Evolutionary conservation across 1,140 invertebrate genomes (phyloP), one percentile per base, ranked within the genome.

Genomic region (Zaprionus inermis): DNA sequence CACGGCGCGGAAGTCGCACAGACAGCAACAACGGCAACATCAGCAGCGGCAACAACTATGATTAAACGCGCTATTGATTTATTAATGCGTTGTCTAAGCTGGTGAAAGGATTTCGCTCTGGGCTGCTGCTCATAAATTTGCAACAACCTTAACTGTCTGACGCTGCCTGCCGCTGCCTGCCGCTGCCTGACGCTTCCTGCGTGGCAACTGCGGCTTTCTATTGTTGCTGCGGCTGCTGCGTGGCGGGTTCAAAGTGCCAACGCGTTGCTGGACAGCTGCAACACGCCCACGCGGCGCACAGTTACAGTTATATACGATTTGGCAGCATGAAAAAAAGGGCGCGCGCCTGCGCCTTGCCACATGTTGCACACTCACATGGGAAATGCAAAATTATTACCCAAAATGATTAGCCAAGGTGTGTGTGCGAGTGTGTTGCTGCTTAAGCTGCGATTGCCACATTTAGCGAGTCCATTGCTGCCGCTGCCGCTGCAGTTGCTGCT

Each of bases 71-170:
- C 88, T 88, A 88, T 88, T 88, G 84, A 88, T 88, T 88, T 88
- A 89, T 89, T 89, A 88, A 88, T 88, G 68, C 85, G 80, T 73
- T 88, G 72, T 72, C 64, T 69, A 56, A 49, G 61, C 72, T 81
- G 84, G 84, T 88, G 84, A 88, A 88, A 88, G 85, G 84, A 90
- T 88, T 88, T 84, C 59, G 84, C 84, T 88, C 56, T 81, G 55
- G 84, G 84, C 44, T 82, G 44, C 58, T 72, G 60, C 55, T 54
- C 83, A 77, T 86, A 89, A 88, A 89, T 86, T 86, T 76, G 28
- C 61, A 70, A 81, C 60, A 78, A 56, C 78, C 88, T 86, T 77
- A 83, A 83, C 73, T 66, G 61, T 51, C n/a, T 9, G 38, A n/a
- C 16, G 49, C 73, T 72, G 64, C 65, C 60, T 55, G 64, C 59